These are phyloP conservation scores for Astropecten irregularis DNA, from an alignment of 53 echinoderm and acorn worm species.

Conservation along the genomic window DNA sequence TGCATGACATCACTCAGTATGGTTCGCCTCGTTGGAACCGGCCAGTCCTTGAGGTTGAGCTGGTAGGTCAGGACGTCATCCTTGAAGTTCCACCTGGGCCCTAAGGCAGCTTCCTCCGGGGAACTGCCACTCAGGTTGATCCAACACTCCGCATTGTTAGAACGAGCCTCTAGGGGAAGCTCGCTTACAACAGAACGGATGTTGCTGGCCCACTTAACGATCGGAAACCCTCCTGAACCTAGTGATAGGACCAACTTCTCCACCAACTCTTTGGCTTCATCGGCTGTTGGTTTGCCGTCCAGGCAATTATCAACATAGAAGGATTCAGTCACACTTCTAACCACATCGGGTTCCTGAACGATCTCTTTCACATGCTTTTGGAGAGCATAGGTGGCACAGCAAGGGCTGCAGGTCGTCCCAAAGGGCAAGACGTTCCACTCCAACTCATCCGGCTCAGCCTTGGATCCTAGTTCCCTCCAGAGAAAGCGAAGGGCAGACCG, in stretches of 20 bases:
- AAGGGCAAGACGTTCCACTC: constrained; percentile 58
- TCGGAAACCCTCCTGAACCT: neutral
- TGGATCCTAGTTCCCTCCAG: neutral
- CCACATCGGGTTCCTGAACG: neutral
- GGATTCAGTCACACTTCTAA: neutral
- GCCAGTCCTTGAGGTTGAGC: constrained; percentile 7
- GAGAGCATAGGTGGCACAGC: constrained; percentile 45
- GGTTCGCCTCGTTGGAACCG: neutral
- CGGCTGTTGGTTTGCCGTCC: neutral
- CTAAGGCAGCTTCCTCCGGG: constrained; percentile 21
- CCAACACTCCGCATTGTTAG: neutral
- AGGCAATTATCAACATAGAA: constrained; percentile 23
- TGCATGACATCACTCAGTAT: constrained; percentile 22
- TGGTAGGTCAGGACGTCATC: neutral
- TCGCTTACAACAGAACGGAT: neutral
- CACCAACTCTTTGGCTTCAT: neutral
- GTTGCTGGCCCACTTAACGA: constrained; percentile 6
- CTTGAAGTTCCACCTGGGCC: constrained; percentile 23
- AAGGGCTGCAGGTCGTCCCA: constrained; percentile 53
- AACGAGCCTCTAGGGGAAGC: neutral
- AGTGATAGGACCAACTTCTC: neutral
- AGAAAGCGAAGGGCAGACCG: constrained; percentile 1
- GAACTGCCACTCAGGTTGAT: neutral
- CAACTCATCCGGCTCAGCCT: neutral
- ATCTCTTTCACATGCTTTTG: constrained; percentile 39